phyloP scores from a whole-genome alignment of 1,140 invertebrate genomes.

The Dendroctonus ponderosae region DNA sequence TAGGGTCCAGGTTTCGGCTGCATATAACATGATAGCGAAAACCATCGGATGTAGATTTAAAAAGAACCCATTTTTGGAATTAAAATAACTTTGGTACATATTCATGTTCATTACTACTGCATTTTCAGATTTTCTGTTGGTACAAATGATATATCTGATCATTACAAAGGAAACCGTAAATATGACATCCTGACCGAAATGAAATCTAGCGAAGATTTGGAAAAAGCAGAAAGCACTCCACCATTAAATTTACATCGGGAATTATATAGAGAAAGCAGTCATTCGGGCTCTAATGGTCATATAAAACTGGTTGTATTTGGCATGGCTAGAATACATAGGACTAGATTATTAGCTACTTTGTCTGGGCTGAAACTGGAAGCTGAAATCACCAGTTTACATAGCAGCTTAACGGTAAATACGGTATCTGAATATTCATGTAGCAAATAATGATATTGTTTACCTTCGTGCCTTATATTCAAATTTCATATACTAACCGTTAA shows the following conservation, averaged over 20 bases:
- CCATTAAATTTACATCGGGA: constrained; percentile 38
- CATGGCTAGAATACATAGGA: constrained; percentile 84
- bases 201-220: constrained; percentile 53
- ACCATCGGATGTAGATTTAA: too few relatives aligned
- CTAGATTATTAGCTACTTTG: constrained; percentile 82
- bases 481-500: too few relatives aligned
- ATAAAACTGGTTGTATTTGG: constrained; percentile 54
- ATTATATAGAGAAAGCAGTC: constrained; percentile 23
- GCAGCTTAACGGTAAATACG: constrained; percentile 61
- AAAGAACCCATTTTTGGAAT: too few relatives aligned
- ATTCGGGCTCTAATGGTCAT: constrained; percentile 37
- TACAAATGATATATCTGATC: constrained; percentile 54
- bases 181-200: constrained; percentile 53
- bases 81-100: too few relatives aligned
- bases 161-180: constrained; percentile 56
- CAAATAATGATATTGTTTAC: too few relatives aligned
- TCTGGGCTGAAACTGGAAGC: constrained; percentile 91
- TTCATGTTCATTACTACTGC: too few relatives aligned
- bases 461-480: too few relatives aligned
- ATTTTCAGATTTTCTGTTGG: constrained; percentile 52
- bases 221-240: constrained; percentile 47
- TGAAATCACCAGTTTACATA: constrained; percentile 81
- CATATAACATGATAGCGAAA: too few relatives aligned
- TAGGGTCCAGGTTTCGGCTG: too few relatives aligned
- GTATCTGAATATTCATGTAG: not conserved